These are phyloP conservation scores for Formicarius rufipectus DNA, from an alignment of 2,113 vertebrate species.

Conservation along the genomic window DNA sequence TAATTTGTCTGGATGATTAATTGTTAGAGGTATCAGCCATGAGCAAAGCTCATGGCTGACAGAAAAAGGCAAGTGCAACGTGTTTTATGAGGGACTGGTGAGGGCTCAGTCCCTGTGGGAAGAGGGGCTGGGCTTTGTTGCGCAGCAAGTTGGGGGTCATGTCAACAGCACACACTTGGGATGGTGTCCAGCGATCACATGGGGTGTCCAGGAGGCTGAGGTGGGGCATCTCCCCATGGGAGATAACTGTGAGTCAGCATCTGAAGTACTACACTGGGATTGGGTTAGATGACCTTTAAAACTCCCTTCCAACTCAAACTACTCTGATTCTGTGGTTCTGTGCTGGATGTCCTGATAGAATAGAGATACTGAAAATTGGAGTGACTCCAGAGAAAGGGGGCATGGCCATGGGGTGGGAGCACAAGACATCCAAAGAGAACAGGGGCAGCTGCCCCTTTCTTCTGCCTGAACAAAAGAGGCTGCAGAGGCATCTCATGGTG, in stretches of 20 bases:
- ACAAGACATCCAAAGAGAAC: not conserved
- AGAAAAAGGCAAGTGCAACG: not conserved
- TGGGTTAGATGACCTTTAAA: not conserved
- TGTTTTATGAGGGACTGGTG: not conserved
- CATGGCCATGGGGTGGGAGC: not conserved
- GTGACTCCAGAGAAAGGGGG: not conserved
- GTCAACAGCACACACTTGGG: not conserved
- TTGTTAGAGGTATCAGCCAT: not conserved
- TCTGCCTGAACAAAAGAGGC: not conserved
- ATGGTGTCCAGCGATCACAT: rapidly evolving
- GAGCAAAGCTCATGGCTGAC: not conserved
- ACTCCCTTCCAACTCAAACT: not conserved
- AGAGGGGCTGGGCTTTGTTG: not conserved
- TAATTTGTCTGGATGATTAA: not conserved
- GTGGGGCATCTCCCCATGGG: not conserved
- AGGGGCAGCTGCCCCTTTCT: not conserved
- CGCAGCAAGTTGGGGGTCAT: not conserved
- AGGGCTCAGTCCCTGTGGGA: not conserved
- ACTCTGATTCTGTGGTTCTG: not conserved
- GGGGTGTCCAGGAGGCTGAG: not conserved
- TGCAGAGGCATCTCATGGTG: not conserved
- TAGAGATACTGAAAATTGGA: not conserved
- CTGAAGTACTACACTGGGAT: not conserved
- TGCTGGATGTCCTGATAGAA: not conserved
- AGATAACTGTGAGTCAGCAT: not conserved